Evolutionary conservation across 2,113 vertebrate species (phyloP).

Genomic region (Austrofundulus limnaeus): DNA sequence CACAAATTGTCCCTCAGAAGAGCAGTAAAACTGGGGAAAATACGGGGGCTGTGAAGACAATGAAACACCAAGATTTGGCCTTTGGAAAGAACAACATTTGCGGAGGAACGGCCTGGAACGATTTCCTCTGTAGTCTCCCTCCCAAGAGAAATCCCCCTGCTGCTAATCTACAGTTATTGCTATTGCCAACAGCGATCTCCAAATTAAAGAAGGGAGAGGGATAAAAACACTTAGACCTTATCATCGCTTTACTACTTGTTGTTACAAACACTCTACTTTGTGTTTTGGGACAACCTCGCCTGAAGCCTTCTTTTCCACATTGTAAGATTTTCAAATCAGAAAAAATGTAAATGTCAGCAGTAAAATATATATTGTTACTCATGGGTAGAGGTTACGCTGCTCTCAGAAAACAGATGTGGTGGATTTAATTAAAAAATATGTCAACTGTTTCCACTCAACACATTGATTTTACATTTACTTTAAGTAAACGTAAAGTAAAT

Average conservation of each 20-base stretch:
- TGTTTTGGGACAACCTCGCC: slow-evolving; percentile 21
- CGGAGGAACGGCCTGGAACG: slow-evolving; percentile 69
- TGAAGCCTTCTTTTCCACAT: background rate
- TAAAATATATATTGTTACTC: background rate
- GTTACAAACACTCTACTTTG: slow-evolving; percentile 59
- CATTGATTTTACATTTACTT: no score
- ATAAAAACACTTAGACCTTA: slow-evolving; percentile 71
- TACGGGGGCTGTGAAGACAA: slow-evolving; percentile 74
- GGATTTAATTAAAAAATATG: no score
- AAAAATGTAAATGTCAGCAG: background rate
- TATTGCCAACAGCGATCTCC: slow-evolving; percentile 74
- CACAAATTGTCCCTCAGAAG: slow-evolving; percentile 84
- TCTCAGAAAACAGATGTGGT: no score
- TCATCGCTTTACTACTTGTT: slow-evolving; percentile 48
- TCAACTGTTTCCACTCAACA: no score
- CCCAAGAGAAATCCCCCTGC: slow-evolving; percentile 80
- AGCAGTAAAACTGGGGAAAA: slow-evolving; percentile 77
- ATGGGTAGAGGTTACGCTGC: no score
- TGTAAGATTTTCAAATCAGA: slow-evolving; percentile 16
- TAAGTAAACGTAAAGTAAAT: no score
- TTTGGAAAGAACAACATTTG: slow-evolving; percentile 80
- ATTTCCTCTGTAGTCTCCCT: slow-evolving; percentile 68
- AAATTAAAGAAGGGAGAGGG: slow-evolving; percentile 77
- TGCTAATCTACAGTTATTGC: slow-evolving; percentile 85
- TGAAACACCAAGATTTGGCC: slow-evolving; percentile 77